Evolutionary conservation across 2,888 invertebrate species (phyloP).

Genomic region (Conistra vaccinii): DNA sequence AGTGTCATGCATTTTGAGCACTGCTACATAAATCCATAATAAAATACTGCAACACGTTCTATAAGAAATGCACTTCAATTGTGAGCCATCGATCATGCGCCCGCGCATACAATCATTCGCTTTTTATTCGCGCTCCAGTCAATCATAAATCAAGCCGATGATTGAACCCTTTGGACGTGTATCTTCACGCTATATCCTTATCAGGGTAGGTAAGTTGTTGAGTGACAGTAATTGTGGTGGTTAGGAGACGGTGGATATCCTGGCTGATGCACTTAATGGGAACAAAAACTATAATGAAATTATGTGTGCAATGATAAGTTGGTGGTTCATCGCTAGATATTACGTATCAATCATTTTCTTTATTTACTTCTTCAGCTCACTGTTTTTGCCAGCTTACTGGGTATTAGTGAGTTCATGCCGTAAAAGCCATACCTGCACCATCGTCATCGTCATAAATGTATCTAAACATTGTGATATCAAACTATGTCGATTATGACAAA

Average conservation of each 20-base stretch:
- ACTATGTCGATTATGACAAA: background rate
- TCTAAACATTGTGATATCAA: background rate
- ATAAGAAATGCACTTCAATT: constrained; percentile 54
- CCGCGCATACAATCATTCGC: constrained; percentile 58
- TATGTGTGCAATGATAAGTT: constrained; percentile 31
- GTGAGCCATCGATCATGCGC: constrained; percentile 63
- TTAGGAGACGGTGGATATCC: constrained; percentile 7
- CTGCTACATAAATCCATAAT: constrained; percentile 53
- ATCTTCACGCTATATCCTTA: constrained; percentile 64
- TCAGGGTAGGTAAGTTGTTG: constrained; percentile 43
- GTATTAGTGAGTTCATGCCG: background rate
- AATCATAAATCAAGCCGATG: constrained; percentile 70
- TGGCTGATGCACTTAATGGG: constrained; percentile 1
- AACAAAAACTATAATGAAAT: constrained; percentile 46
- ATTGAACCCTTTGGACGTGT: constrained; percentile 56
- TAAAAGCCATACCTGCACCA: background rate
- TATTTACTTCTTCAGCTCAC: background rate
- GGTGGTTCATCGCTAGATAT: background rate
- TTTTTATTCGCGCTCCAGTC: constrained; percentile 61
- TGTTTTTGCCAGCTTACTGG: background rate
- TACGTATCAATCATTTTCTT: constrained; percentile 13
- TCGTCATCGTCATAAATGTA: background rate
- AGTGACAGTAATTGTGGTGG: constrained; percentile 61
- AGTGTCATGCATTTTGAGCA: constrained; percentile 44
- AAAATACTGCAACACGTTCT: constrained; percentile 23